These are phyloP conservation scores for Phalera bucephala DNA, from an alignment of 2,888 invertebrate genomes.

Conservation along the genomic window DNA sequence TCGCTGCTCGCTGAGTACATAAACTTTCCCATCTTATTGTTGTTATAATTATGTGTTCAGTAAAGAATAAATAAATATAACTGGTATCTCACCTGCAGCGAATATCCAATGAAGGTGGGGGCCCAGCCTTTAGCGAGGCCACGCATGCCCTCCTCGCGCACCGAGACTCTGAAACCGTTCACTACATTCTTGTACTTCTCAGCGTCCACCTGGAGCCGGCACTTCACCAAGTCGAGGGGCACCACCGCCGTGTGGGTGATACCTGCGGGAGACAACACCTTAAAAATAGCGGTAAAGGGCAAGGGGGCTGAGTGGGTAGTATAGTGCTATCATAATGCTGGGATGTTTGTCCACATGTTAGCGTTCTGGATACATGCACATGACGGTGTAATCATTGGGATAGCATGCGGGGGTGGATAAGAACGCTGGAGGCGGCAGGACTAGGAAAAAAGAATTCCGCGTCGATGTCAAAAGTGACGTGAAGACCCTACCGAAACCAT, in stretches of 20 bases:
- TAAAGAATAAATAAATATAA: too few relatives aligned
- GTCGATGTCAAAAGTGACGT: too few relatives aligned
- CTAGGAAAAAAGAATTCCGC: too few relatives aligned
- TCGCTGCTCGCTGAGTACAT: too few relatives aligned
- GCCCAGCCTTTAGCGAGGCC: slow-evolving; percentile 98
- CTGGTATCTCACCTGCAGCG: slow-evolving; percentile 93
- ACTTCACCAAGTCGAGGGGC: slow-evolving; percentile 97
- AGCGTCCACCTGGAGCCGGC: slow-evolving; percentile 96
- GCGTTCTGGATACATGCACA: not conserved
- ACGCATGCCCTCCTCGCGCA: slow-evolving; percentile 92
- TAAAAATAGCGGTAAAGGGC: not conserved
- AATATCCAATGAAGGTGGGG: slow-evolving; percentile 98
- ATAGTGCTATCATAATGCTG: not conserved
- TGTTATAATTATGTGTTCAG: too few relatives aligned
- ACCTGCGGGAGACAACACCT: slow-evolving; percentile 79
- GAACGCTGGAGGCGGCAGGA: too few relatives aligned
- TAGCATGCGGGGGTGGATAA: too few relatives aligned
- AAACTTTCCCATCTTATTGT: too few relatives aligned
- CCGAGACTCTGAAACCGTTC: slow-evolving; percentile 91
- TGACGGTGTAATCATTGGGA: not conserved
- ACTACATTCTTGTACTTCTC: slow-evolving; percentile 95
- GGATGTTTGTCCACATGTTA: not conserved
- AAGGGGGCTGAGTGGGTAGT: not conserved
- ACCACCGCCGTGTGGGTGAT: slow-evolving; percentile 96
- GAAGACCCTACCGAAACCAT: too few relatives aligned